Conservation (phyloP, 2,888 invertebrate genomes). For the Orthosia gothica region DNA sequence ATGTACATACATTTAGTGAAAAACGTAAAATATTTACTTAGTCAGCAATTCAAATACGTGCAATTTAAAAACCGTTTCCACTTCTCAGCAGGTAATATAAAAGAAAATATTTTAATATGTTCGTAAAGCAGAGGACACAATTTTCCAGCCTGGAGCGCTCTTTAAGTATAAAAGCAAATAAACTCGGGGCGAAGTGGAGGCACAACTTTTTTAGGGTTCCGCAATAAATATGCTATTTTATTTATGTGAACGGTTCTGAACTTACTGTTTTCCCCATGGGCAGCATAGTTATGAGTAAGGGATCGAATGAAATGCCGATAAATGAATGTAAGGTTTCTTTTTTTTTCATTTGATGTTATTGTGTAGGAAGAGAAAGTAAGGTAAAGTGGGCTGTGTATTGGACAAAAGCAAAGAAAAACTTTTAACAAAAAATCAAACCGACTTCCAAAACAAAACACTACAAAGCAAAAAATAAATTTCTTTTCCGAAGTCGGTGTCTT, state of each 20-base stretch:
- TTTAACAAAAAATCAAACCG: too few relatives aligned
- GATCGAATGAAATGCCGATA: constrained; percentile 38
- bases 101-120: constrained; percentile 67
- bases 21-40: neutral
- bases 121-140: constrained; percentile 69
- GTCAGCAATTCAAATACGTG: neutral
- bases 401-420: too few relatives aligned
- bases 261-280: constrained; percentile 28
- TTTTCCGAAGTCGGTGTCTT: too few relatives aligned
- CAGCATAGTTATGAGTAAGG: constrained; percentile 36
- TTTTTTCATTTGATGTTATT: constrained; percentile 32
- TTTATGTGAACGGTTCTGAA: constrained; percentile 58
- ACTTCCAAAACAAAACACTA: too few relatives aligned
- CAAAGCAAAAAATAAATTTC: too few relatives aligned
- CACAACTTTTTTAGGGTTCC: constrained; percentile 61
- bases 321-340: constrained; percentile 25
- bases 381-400: neutral
- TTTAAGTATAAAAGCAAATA: constrained; percentile 79
- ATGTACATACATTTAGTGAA: too few relatives aligned
- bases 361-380: neutral
- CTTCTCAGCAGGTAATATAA: constrained; percentile 22
- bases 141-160: constrained; percentile 75
- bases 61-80: constrained; percentile 9
- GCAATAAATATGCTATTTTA: constrained; percentile 64
- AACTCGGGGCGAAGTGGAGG: constrained; percentile 64